Conservation (phyloP, 2,888 invertebrate genomes). For the Chromoteleia sp. region DNA sequence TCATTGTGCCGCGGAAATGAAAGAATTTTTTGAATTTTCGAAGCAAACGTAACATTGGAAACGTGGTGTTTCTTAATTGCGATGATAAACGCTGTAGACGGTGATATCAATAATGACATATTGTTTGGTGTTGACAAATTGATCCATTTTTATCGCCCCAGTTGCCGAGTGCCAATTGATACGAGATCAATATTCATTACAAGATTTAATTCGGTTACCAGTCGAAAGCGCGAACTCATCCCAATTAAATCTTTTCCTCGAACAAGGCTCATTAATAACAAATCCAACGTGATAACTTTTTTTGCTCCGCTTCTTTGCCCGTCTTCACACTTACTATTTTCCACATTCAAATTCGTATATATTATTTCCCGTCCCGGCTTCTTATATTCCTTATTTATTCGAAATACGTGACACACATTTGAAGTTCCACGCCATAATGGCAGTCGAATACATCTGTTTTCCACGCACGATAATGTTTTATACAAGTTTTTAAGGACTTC, state of each 20-base stretch:
- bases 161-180: constrained; percentile 14
- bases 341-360: constrained; percentile 43
- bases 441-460: constrained; percentile 53
- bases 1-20: too few species aligned
- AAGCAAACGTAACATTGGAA: too few species aligned
- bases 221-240: constrained; percentile 2
- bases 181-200: constrained; percentile 40
- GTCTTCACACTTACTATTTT: constrained; percentile 25
- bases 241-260: constrained; percentile 34
- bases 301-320: too few species aligned
- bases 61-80: too few species aligned
- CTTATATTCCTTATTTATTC: constrained; percentile 56
- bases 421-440: constrained; percentile 27
- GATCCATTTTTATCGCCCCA: background rate
- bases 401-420: constrained; percentile 43
- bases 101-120: constrained; percentile 3
- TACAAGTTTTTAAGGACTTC: constrained; percentile 54
- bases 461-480: constrained; percentile 62
- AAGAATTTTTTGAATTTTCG: too few species aligned
- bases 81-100: too few species aligned
- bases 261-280: constrained; percentile 44
- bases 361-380: constrained; percentile 29
- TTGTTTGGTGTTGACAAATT: too few species aligned
- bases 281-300: constrained; percentile 15
- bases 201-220: constrained; percentile 24